phyloP scores from a whole-genome alignment of 2,888 invertebrate genomes.

The Melikaiella ostensackeni region DNA sequence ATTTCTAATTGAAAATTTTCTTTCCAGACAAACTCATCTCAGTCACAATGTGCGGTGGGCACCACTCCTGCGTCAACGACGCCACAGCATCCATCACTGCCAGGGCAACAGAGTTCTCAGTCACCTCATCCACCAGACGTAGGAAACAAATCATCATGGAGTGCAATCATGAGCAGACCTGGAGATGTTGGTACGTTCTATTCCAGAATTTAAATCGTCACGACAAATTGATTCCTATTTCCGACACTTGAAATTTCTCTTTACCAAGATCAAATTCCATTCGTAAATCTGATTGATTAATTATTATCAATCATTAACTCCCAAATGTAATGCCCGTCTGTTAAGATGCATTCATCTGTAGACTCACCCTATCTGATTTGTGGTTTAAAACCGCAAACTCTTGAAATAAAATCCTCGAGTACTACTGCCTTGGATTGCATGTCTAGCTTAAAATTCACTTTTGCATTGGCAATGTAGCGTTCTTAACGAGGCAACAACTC shows the following conservation, averaged over 20 bases:
- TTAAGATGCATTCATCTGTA: constrained; percentile 14
- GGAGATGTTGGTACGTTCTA: constrained; percentile 71
- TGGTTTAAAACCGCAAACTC: background rate
- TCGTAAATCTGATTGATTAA: background rate
- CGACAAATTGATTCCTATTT: background rate
- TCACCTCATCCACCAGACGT: constrained; percentile 70
- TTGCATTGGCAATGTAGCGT: constrained; percentile 43
- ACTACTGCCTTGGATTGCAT: constrained; percentile 7
- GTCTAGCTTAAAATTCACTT: background rate
- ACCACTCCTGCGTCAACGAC: constrained; percentile 65
- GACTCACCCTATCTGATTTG: background rate
- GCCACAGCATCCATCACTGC: constrained; percentile 70
- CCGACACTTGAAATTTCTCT: background rate
- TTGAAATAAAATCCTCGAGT: background rate
- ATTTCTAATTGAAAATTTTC: constrained; percentile 37
- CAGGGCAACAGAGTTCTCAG: constrained; percentile 71
- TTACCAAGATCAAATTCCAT: background rate
- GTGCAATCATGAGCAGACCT: constrained; percentile 76
- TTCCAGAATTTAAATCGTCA: background rate
- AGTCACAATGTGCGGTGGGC: constrained; percentile 73
- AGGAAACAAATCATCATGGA: constrained; percentile 76
- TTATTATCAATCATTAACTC: background rate
- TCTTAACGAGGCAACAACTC: constrained; percentile 36
- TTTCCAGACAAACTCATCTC: constrained; percentile 70
- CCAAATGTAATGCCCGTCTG: background rate